phyloP scores from a whole-genome alignment of 1,140 invertebrate species.

The Drosophila subpulchrella region DNA sequence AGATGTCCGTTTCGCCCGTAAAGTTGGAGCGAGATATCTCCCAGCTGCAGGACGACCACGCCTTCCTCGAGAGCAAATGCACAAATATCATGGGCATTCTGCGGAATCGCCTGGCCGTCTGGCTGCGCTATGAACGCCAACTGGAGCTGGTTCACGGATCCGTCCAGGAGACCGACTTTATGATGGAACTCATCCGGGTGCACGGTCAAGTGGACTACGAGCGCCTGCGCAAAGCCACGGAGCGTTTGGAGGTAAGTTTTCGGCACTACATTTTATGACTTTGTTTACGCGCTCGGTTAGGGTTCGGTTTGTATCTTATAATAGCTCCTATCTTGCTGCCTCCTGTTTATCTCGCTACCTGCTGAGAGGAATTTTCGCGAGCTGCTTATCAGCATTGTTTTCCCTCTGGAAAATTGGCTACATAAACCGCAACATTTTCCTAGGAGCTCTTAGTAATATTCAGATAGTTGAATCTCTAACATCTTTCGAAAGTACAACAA shows the following conservation, averaged over 20 bases:
- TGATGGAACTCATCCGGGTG: slow-evolving; percentile 92
- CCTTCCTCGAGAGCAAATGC: slow-evolving; percentile 89
- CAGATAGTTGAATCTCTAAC: not conserved
- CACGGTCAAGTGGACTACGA: slow-evolving; percentile 93
- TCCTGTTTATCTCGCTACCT: slow-evolving; percentile 31
- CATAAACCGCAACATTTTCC: not conserved
- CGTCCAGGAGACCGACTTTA: slow-evolving; percentile 92
- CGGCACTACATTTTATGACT: slow-evolving; percentile 17
- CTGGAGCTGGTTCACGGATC: slow-evolving; percentile 91
- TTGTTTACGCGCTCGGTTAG: slow-evolving; percentile 26
- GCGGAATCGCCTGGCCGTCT: slow-evolving; percentile 88
- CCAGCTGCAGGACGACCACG: slow-evolving; percentile 89
- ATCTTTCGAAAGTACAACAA: not conserved
- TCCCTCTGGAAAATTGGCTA: not conserved
- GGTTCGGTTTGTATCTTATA: not conserved
- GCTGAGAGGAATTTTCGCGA: slow-evolving; percentile 33
- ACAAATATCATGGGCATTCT: slow-evolving; percentile 88
- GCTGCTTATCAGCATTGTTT: slow-evolving; percentile 17
- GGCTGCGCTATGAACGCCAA: slow-evolving; percentile 90
- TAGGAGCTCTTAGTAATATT: slow-evolving; percentile 6
- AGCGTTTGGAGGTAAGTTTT: slow-evolving; percentile 90
- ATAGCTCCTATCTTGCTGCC: slow-evolving; percentile 18
- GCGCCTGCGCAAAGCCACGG: slow-evolving; percentile 91
- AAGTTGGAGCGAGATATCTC: slow-evolving; percentile 91
- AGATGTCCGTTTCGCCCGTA: slow-evolving; percentile 90